Conservation (phyloP, 1,140 invertebrate species). For the Planococcus citri region DNA sequence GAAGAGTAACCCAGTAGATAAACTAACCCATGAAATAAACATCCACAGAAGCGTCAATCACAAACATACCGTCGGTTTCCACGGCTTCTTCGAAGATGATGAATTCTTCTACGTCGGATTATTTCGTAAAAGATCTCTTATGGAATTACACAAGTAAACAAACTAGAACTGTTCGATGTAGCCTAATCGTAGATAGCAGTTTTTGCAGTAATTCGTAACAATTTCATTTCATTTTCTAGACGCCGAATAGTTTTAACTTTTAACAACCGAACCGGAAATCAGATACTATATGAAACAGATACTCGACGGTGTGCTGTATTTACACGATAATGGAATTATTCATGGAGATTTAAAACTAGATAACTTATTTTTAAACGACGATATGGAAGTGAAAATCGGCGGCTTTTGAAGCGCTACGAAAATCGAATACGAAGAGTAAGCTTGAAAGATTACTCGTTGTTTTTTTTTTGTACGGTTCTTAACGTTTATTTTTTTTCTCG, state of each 20-base stretch:
- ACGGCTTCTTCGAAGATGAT: constrained; percentile 86
- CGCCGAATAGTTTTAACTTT: no score
- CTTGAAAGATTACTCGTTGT: not conserved
- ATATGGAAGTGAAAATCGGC: constrained; percentile 91
- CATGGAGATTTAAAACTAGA: no score
- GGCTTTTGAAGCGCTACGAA: constrained; percentile 93
- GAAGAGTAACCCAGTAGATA: constrained; percentile 86
- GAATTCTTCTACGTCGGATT: constrained; percentile 95
- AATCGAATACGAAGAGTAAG: constrained; percentile 67
- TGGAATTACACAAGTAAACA: constrained; percentile 66
- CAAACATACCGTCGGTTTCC: constrained; percentile 84
- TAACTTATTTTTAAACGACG: constrained; percentile 87
- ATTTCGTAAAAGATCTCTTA: constrained; percentile 82
- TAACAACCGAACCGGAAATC: no score
- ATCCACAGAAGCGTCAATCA: constrained; percentile 82
- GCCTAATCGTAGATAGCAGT: not conserved
- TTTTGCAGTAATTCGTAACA: not conserved
- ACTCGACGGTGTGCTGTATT: no score
- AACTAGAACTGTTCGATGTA: not conserved
- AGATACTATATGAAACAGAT: no score
- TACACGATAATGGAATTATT: no score
- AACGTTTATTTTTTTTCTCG: not conserved
- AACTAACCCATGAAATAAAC: constrained; percentile 88
- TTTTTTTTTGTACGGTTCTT: not conserved
- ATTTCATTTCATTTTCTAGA: no score